phyloP scores from a whole-genome alignment of 1,140 invertebrate species.

The Euwallacea similis region DNA sequence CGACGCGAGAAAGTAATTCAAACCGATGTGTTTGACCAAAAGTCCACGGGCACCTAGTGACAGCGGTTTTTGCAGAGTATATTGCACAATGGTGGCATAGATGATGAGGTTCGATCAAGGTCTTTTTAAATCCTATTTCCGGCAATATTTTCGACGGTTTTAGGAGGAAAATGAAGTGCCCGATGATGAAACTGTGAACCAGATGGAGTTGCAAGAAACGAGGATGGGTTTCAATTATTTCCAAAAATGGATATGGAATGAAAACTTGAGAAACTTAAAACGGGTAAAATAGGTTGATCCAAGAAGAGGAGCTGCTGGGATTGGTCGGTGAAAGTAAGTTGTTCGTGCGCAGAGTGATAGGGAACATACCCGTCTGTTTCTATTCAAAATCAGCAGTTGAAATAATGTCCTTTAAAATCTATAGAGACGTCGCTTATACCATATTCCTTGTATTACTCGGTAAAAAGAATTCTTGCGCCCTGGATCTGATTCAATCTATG shows the following conservation, averaged over 20 bases:
- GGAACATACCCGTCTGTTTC: no score
- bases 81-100: constrained; percentile 89
- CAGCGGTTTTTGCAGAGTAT: constrained; percentile 95
- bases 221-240: constrained; percentile 95
- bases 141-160: background rate
- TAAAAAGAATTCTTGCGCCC: no score
- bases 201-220: constrained; percentile 95
- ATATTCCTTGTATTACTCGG: no score
- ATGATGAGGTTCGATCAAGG: constrained; percentile 70
- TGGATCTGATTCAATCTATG: background rate
- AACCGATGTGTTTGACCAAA: constrained; percentile 99
- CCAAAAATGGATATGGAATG: constrained; percentile 93
- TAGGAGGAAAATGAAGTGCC: constrained; percentile 97
- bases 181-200: constrained; percentile 98
- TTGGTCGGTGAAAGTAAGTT: constrained; percentile 82
- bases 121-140: background rate
- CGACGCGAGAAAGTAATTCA: constrained; percentile 99
- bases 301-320: constrained; percentile 91
- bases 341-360: background rate
- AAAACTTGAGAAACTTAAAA: constrained; percentile 77
- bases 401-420: no score
- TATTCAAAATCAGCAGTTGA: no score
- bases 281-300: constrained; percentile 81
- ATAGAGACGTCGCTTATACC: no score
- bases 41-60: constrained; percentile 95